phyloP scores from a whole-genome alignment of 2,888 invertebrate genomes.

The Allacma fusca region DNA sequence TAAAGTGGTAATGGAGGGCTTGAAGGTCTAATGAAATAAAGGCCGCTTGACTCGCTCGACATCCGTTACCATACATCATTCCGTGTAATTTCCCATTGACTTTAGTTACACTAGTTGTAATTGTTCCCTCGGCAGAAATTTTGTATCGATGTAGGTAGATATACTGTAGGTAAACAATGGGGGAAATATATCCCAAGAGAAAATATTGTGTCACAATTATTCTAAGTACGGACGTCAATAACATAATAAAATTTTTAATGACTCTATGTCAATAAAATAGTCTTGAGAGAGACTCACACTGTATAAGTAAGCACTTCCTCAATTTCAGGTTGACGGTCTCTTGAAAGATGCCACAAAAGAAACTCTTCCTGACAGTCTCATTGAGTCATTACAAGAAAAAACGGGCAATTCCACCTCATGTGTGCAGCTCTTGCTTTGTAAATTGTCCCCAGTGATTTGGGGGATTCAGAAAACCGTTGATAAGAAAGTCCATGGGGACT shows the following conservation, averaged over 20 bases:
- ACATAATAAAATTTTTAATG: neutral
- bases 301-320: neutral
- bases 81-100: no score
- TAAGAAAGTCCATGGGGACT: neutral
- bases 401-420: conserved; percentile 64
- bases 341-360: conserved; percentile 58
- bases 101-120: no score
- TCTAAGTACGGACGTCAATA: no score
- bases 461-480: conserved; percentile 74
- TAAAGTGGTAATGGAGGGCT: neutral
- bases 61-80: no score
- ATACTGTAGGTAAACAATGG: no score
- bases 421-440: conserved; percentile 72
- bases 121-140: no score
- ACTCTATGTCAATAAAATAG: neutral
- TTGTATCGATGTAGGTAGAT: no score
- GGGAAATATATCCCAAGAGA: no score
- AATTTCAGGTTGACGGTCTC: conserved; percentile 56
- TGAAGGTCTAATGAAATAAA: neutral
- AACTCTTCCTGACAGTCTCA: conserved; percentile 64
- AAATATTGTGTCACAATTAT: no score
- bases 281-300: neutral
- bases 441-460: conserved; percentile 77
- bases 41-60: no score
- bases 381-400: conserved; percentile 59